Evolutionary conservation across 2,797 vertebrate species (phyloP), one percentile per base, ranked within the genome.

Genomic region (Chrysocyon brachyurus): DNA sequence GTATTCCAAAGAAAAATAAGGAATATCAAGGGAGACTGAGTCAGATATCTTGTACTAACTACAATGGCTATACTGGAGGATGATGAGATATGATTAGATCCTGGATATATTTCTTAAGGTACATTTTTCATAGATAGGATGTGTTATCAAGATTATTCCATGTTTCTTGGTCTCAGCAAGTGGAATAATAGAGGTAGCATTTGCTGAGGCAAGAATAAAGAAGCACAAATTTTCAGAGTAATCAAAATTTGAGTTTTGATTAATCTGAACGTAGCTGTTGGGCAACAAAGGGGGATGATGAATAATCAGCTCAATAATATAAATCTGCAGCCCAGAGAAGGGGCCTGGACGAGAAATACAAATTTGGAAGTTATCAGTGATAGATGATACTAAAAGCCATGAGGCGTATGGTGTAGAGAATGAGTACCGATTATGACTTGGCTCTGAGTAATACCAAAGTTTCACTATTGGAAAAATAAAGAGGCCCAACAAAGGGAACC

Each of bases 1-100:
- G 3, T 36, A 68, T 87, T 90, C 33, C 31, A 86, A 94, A 86
- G 33, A 54, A 77, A 56, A 96, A 72, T 40, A 87, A 92, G 92
- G 11, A n/a, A 81, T 26, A 94, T 46, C 21, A 90, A 93, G 28
- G n/a, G 17, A 46, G 6, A 86, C 0, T 66, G 68, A 75, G 5
- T 68, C 70, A 78, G 64, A 17, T 57, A 12, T 36, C 57, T 86
- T 86, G 3, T 49, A 73, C 56, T 26, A 84, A 70, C 26, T 19
- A 82, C 4, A 4, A 28, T 31, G 12, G 68, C 24, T 56, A 11
- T 68, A 56, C 5, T 63, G 70, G 59, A 87, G 36, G 26, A 57
- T 64, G 3, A 36, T 19, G 56, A 75, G 22, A 83, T 24, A 2
- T 68, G 28, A 49, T 59, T 89, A 68, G 31, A 92, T 72, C 22